Conservation (phyloP, 2,888 invertebrate species). For the Perizoma affinitatum region DNA sequence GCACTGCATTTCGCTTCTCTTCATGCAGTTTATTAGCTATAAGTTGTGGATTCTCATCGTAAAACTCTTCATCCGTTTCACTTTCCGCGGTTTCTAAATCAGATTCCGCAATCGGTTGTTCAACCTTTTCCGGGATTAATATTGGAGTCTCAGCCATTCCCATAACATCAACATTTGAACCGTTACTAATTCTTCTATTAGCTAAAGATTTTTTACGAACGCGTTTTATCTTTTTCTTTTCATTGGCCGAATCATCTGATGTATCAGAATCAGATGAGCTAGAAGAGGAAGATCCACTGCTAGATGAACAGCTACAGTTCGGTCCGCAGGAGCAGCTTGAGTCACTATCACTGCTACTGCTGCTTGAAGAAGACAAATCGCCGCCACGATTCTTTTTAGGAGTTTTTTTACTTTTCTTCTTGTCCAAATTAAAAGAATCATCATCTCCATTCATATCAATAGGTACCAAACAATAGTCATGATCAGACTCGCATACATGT, state of each 20-base stretch:
- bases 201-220: constrained; percentile 61
- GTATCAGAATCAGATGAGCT: constrained; percentile 82
- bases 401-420: constrained; percentile 79
- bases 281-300: constrained; percentile 87
- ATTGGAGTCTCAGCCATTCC: constrained; percentile 78
- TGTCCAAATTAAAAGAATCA: constrained; percentile 65
- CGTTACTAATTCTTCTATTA: constrained; percentile 69
- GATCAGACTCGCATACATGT: constrained; percentile 87
- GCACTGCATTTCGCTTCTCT: constrained; percentile 89
- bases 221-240: constrained; percentile 74
- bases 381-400: constrained; percentile 77
- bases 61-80: constrained; percentile 94
- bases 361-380: constrained; percentile 87
- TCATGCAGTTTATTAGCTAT: constrained; percentile 88
- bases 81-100: constrained; percentile 94
- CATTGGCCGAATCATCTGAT: constrained; percentile 69
- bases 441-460: constrained; percentile 75
- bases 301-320: constrained; percentile 92
- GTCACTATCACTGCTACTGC: constrained; percentile 89
- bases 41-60: constrained; percentile 92
- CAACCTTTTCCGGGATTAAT: constrained; percentile 77
- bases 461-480: constrained; percentile 89
- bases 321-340: constrained; percentile 93
- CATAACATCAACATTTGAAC: constrained; percentile 83
- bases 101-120: constrained; percentile 89